Evolutionary conservation across 2,797 vertebrate species (phyloP).

Genomic region (Phoeniculus purpureus): DNA sequence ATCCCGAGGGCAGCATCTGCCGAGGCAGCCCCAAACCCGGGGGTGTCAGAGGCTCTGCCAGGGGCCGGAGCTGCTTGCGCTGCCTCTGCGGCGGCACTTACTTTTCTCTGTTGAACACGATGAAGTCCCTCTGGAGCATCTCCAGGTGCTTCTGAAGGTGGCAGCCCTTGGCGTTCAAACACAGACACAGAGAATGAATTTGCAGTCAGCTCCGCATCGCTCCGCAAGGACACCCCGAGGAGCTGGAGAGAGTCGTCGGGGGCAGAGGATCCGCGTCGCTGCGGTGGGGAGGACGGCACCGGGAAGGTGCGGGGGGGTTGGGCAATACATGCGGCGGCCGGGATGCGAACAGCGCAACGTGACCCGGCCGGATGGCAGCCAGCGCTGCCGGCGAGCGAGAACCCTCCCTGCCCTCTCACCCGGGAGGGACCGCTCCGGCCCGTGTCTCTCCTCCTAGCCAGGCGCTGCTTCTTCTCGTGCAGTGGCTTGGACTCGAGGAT

Average conservation of each 20-base stretch:
- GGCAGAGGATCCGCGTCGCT: not conserved
- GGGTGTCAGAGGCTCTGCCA: not conserved
- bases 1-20: accelerated
- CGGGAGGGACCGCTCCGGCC: slow-evolving; percentile 85
- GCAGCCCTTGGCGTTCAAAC: slow-evolving; percentile 78
- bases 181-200: not conserved
- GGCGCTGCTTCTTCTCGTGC: slow-evolving; percentile 97
- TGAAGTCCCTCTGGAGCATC: slow-evolving; percentile 92
- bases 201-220: not conserved
- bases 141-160: slow-evolving; percentile 92
- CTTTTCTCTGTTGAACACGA: slow-evolving; percentile 98
- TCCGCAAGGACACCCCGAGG: not conserved
- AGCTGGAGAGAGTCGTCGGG: not conserved
- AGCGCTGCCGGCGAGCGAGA: not conserved
- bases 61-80: not conserved
- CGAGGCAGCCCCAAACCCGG: not conserved
- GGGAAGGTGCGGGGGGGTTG: not conserved
- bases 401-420: slow-evolving; percentile 76
- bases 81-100: slow-evolving; percentile 73
- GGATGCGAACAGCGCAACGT: not conserved
- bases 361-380: not conserved
- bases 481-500: slow-evolving; percentile 97
- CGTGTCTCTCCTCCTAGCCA: slow-evolving; percentile 89
- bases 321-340: not conserved
- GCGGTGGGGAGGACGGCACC: not conserved